Conservation (phyloP, 2,113 vertebrate species). For the Laterallus jamaicensis region DNA sequence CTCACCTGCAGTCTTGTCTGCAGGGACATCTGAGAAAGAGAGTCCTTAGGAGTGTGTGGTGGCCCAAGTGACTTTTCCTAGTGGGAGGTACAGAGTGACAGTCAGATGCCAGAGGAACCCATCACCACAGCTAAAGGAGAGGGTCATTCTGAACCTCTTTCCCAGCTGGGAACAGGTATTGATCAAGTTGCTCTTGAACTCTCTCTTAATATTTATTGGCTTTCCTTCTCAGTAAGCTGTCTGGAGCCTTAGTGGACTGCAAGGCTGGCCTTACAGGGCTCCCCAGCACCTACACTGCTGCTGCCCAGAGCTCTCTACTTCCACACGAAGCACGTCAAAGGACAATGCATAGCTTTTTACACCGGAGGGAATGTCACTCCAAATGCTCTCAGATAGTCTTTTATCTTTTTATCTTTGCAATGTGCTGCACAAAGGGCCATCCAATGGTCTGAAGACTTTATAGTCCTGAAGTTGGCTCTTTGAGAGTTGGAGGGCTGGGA, state of each 20-base stretch:
- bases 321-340: not conserved
- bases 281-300: not conserved
- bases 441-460: not conserved
- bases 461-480: not conserved
- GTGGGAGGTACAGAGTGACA: not conserved
- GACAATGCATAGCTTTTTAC: not conserved
- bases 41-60: accelerated
- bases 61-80: not conserved
- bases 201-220: not conserved
- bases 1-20: not conserved
- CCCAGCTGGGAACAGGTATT: not conserved
- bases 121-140: not conserved
- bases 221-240: not conserved
- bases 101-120: not conserved
- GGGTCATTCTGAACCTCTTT: not conserved
- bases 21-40: not conserved
- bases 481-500: not conserved
- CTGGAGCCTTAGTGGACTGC: not conserved
- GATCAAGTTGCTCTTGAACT: not conserved
- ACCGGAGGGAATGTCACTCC: not conserved
- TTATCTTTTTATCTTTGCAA: not conserved
- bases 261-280: not conserved
- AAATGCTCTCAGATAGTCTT: not conserved
- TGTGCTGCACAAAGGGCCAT: not conserved
- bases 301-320: not conserved